Evolutionary conservation across 2,888 invertebrate species (phyloP).

Genomic region (Spodoptera exigua): DNA sequence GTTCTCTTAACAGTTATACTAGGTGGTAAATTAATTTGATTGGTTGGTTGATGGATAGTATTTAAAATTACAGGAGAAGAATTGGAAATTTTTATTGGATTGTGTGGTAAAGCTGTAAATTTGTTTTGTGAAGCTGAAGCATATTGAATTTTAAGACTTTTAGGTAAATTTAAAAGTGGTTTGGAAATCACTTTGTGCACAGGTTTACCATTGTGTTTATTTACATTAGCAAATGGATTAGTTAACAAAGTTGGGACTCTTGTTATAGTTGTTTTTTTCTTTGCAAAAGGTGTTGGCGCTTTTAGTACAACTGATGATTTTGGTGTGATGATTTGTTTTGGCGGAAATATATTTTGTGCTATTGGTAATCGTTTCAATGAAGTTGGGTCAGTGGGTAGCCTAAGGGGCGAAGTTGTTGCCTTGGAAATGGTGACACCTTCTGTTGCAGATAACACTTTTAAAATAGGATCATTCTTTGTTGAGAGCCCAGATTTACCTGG

Average conservation of each 20-base stretch:
- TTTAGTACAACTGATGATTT: constrained; percentile 26
- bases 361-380: constrained; percentile 58
- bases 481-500: not conserved
- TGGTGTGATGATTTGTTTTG: constrained; percentile 13
- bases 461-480: not conserved
- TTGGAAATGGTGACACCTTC: not conserved
- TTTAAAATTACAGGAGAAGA: constrained; percentile 39
- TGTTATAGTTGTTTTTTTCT: constrained; percentile 12
- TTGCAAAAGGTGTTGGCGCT: constrained; percentile 23
- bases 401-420: not conserved
- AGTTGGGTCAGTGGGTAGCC: too few relatives aligned
- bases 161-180: constrained; percentile 30
- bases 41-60: constrained; percentile 51
- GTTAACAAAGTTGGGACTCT: constrained; percentile 18
- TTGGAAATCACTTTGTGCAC: constrained; percentile 36
- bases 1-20: constrained; percentile 76
- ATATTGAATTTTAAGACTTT: constrained; percentile 35
- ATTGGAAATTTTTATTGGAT: constrained; percentile 38
- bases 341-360: constrained; percentile 7
- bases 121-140: constrained; percentile 51
- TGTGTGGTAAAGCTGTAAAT: constrained; percentile 50
- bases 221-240: constrained; percentile 61
- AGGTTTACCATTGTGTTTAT: constrained; percentile 58
- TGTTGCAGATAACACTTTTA: constrained; percentile 3
- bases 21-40: constrained; percentile 68